These are phyloP conservation scores for Lepidurus apus DNA, from an alignment of 1,140 invertebrate species.

Conservation along the genomic window DNA sequence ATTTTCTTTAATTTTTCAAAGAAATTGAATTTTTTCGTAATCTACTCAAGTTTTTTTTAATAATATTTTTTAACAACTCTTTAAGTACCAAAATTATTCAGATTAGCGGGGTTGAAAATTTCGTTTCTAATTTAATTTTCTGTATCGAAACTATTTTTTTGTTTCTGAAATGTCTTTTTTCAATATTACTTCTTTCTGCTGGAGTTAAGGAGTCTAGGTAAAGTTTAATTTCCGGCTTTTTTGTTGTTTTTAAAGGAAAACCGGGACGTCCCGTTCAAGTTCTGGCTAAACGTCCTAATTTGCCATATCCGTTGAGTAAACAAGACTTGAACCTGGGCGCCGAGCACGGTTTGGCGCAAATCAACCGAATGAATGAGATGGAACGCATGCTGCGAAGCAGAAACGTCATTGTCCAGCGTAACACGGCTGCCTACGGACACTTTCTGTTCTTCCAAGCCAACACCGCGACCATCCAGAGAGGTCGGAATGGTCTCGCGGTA, in stretches of 20 bases:
- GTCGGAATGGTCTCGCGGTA: constrained; percentile 26
- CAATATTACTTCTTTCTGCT: neutral
- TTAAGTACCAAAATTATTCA: too few species aligned
- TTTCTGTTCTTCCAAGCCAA: constrained; percentile 34
- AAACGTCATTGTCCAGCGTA: constrained; percentile 25
- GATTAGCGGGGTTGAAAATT: too few species aligned
- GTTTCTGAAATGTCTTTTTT: too few species aligned
- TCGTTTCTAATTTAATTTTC: too few species aligned
- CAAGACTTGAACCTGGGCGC: constrained; percentile 32
- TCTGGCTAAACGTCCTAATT: constrained; percentile 8
- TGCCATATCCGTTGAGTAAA: constrained; percentile 22
- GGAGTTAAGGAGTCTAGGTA: neutral
- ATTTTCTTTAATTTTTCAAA: too few species aligned
- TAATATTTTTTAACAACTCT: too few species aligned
- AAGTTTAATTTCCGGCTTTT: neutral
- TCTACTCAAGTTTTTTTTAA: too few species aligned
- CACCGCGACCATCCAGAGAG: constrained; percentile 22
- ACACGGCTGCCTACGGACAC: constrained; percentile 31
- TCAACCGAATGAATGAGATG: constrained; percentile 31
- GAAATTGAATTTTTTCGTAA: neutral
- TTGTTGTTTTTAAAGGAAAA: neutral
- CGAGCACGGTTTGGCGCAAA: constrained; percentile 29
- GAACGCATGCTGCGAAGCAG: constrained; percentile 27
- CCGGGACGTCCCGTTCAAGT: constrained; percentile 4
- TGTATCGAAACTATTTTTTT: too few species aligned